These are phyloP conservation scores for Heliconius sara DNA, from an alignment of 2,888 invertebrate species.

Conservation along the genomic window DNA sequence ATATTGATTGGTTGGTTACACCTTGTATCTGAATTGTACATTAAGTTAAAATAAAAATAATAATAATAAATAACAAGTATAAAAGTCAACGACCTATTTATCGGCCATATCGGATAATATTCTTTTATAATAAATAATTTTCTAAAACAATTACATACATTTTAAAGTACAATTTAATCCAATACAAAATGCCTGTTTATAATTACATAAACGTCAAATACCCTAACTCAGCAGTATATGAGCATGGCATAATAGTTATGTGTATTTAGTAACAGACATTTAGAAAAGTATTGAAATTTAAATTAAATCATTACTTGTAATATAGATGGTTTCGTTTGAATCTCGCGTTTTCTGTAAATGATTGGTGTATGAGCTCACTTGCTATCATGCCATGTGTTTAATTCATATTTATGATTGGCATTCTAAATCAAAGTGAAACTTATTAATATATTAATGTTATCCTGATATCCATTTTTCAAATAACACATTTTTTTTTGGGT, in stretches of 20 bases:
- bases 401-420: not conserved
- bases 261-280: not conserved
- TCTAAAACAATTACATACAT: not conserved
- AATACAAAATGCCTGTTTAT: not conserved
- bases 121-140: not conserved
- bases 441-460: not conserved
- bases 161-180: not conserved
- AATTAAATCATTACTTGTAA: not conserved
- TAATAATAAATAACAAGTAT: not conserved
- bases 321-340: slow-evolving; percentile 15
- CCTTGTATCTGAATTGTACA: not conserved
- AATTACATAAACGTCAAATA: slow-evolving; percentile 15
- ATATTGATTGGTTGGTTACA: slow-evolving; percentile 5
- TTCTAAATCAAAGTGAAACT: not conserved
- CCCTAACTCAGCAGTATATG: slow-evolving; percentile 13
- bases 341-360: slow-evolving; percentile 3
- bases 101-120: not conserved
- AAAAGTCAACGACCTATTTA: not conserved
- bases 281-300: slow-evolving; percentile 1
- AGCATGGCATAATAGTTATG: slow-evolving; percentile 14
- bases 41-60: slow-evolving; percentile 4
- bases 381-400: slow-evolving; percentile 15
- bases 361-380: not conserved
- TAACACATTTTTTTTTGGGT: not conserved
- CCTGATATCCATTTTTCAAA: not conserved